Evolutionary conservation across 2,113 vertebrate genomes (phyloP).

Genomic region (Dermatemys mawii): DNA sequence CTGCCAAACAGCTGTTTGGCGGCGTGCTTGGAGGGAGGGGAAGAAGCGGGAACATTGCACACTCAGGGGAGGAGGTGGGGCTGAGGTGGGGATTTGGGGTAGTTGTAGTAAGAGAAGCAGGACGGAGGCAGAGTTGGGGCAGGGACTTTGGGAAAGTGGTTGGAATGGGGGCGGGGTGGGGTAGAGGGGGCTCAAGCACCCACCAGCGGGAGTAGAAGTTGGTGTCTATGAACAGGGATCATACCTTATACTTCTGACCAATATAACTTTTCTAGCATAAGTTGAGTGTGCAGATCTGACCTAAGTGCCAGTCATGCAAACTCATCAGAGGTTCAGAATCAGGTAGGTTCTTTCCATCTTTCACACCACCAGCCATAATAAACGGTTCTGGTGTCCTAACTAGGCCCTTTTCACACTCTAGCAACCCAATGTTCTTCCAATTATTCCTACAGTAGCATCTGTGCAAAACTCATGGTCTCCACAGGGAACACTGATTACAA

Average conservation of each 20-base stretch:
- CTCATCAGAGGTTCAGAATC: accelerated
- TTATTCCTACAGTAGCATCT: neutral
- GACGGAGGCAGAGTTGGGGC: no score
- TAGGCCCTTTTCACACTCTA: neutral
- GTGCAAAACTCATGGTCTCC: neutral
- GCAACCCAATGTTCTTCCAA: neutral
- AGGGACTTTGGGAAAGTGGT: no score
- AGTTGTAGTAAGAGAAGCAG: no score
- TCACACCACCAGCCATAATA: neutral
- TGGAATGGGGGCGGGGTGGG: no score
- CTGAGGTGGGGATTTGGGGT: no score
- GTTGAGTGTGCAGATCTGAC: accelerated
- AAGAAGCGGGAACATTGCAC: no score
- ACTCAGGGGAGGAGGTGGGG: no score
- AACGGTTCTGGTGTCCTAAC: neutral
- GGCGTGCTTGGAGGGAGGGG: no score
- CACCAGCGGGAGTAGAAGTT: no score
- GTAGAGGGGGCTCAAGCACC: no score
- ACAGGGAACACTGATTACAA: neutral
- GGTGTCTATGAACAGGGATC: neutral
- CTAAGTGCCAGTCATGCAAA: neutral
- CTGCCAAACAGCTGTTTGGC: no score
- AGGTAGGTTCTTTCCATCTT: neutral
- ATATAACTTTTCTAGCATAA: neutral
- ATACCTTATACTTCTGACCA: neutral